A percentile compares a stretch with the other conserved stretches of the same genome.
These are phyloP conservation scores for Phrixothrix hirtus DNA, from an alignment of 2,888 invertebrate genomes.

Conservation along the genomic window DNA sequence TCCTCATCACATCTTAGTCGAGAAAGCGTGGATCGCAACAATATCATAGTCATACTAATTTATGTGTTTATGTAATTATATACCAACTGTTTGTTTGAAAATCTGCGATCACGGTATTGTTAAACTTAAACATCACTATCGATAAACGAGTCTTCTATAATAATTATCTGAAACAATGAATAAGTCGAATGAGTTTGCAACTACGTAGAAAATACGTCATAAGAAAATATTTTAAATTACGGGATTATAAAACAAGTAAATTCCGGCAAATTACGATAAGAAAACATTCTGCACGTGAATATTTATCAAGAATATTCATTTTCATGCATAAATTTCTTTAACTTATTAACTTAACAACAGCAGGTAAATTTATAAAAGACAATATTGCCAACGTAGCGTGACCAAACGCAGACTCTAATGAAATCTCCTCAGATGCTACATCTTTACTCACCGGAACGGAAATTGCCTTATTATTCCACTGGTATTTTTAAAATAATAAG, in stretches of 20 bases:
- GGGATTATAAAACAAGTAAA: too few relatives aligned
- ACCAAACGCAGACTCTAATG: slow-evolving; percentile 50
- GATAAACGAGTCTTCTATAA: slow-evolving; percentile 15
- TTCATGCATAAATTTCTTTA: too few relatives aligned
- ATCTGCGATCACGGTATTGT: slow-evolving; percentile 22
- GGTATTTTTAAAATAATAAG: slow-evolving; percentile 23
- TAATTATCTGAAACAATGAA: slow-evolving; percentile 17
- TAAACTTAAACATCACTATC: slow-evolving; percentile 18
- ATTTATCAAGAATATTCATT: too few relatives aligned
- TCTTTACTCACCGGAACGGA: slow-evolving; percentile 48
- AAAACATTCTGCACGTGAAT: too few relatives aligned
- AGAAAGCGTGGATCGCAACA: slow-evolving; percentile 35
- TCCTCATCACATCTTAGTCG: slow-evolving; percentile 39
- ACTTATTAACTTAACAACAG: too few relatives aligned
- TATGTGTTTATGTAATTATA: slow-evolving; percentile 49
- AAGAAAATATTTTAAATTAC: slow-evolving; percentile 2
- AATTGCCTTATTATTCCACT: slow-evolving; percentile 36
- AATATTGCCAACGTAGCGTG: slow-evolving; percentile 43
- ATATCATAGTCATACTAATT: slow-evolving; percentile 42
- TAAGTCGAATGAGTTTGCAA: slow-evolving; percentile 20
- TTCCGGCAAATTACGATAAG: too few relatives aligned
- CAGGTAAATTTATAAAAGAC: slow-evolving; percentile 30
- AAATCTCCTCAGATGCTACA: slow-evolving; percentile 50
- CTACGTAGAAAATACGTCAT: slow-evolving; percentile 23
- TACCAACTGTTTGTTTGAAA: slow-evolving; percentile 35